Evolutionary conservation across 1,140 invertebrate genomes (phyloP), one percentile per base, ranked within the genome.

Genomic region (Maniola jurtina): DNA sequence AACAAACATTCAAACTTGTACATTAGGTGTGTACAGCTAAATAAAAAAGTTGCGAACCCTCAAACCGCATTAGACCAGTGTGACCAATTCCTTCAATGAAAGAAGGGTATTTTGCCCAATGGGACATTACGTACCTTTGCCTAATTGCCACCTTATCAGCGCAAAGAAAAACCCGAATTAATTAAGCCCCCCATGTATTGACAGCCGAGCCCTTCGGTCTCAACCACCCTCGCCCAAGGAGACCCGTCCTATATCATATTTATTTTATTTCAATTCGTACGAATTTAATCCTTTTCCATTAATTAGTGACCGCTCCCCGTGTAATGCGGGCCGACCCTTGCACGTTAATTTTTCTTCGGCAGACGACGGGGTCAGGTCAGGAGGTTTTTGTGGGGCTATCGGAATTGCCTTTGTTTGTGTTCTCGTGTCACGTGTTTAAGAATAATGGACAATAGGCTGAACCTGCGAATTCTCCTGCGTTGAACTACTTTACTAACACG

Each of bases 271-370:
- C 84, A 87, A 89, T 89, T 87, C 71, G 79, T 78, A 81, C 84
- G 80, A 88, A 87, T 88, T 90, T 88, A 90, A 90, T 90, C 87
- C 87, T 88, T 89, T 89, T 88, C 86, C 87, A 89, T 89, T 89
- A 89, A 89, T 89, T 89, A 89, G 86, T 87, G 87, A 84, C 82
- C 83, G 86, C 75, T 79, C 77, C 76, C 75, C 73, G 83, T 78
- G 75, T 84, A 81, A 84, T 86, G 83, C 82, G 82, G 81, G 80
- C 77, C 74, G 73, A 72, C 77, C 81, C 80, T 78, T 72, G 75
- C 72, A 73, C 76, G 80, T 79, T 84, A 83, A 86, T 88, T 86
- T 88, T 88, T 88, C 86, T 88, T 84, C 71, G 72, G 70, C 71
- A 77, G 79, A 55, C 54, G 54, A n/a, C 54, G 54, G 54, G 54